These are phyloP conservation scores for Numenius arquata DNA, from an alignment of 2,113 vertebrate genomes.

Conservation along the genomic window DNA sequence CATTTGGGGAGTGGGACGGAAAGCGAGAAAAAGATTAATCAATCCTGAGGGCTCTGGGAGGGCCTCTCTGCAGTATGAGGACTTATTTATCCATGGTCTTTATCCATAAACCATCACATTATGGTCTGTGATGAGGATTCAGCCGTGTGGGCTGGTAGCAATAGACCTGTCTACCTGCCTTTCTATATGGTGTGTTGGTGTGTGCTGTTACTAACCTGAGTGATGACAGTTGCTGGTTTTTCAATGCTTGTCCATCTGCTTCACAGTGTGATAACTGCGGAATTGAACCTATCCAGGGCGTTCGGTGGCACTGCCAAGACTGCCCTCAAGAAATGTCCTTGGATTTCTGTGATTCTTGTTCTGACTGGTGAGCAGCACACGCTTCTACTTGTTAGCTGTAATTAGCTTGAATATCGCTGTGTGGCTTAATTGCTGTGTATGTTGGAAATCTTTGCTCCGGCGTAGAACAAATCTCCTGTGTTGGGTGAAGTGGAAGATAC, in stretches of 20 bases:
- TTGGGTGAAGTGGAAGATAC: background rate
- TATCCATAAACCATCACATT: too few species aligned
- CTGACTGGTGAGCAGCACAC: slow-evolving; percentile 87
- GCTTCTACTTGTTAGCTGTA: background rate
- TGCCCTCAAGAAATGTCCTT: slow-evolving; percentile 90
- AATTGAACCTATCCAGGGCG: slow-evolving; percentile 91
- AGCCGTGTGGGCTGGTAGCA: background rate
- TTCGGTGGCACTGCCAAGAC: slow-evolving; percentile 96
- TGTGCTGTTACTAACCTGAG: accelerated
- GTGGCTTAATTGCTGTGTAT: background rate
- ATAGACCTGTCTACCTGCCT: background rate
- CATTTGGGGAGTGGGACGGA: background rate
- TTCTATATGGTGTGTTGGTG: accelerated
- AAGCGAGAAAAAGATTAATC: background rate
- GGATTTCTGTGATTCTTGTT: slow-evolving; percentile 96
- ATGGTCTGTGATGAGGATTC: background rate
- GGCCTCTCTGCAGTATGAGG: background rate
- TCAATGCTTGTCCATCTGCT: background rate
- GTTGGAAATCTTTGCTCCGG: background rate
- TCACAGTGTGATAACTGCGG: slow-evolving; percentile 93
- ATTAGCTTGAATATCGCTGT: background rate
- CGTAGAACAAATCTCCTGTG: background rate
- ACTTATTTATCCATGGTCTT: background rate
- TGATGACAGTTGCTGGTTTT: background rate
- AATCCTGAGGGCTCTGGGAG: background rate